Base-by-base conservation (phyloP, 2,113 vertebrate species). In the Oncorhynchus masou region DNA sequence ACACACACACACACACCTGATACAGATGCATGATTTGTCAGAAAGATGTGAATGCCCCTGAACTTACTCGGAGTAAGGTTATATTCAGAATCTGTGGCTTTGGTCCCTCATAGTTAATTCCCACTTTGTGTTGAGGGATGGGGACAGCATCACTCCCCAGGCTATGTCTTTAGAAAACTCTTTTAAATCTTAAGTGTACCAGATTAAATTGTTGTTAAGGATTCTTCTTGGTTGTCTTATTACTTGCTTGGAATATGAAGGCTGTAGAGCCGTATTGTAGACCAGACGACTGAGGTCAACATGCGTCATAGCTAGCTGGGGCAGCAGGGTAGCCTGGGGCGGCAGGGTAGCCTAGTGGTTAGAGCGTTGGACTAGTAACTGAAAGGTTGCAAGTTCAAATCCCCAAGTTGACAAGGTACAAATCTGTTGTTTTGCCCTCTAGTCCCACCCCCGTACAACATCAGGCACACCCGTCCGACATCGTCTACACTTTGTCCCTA, bases 121-220 rank as follows among this genome's bases (percentile, higher is more conserved):
- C 76, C 34, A 77, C 45, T 65, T 68, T 68, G 71, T 45, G 66
- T 72, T 84, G 78, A 83, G 81, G 82, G 83, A 67, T 54, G 64
- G 74, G 79, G 73, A 60, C 81, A 74, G 80, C 57, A 68, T 79
- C 57, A 73, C 64, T 68, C 84, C 81, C 15, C 2, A 64, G 86
- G 86, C 83, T 48, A 51, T 60, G 66, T 27, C 1, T 73, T 70
- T 66, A 45, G 65, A 60, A 39, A 19, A 78, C 71, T 74, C 29
- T 84, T 78, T 78, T 86, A 87, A 79, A 84, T 87, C 84, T 89
- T 85, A 84, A 87, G 76, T 76, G 22, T 84, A 85, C 87, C 84
- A 84, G 51, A 62, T 86, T 78, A 11, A 12, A 81, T 74, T 79
- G 70, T 74, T 69, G 70, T 24, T 57, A 75, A 25, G 2, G 15